Evolutionary conservation across 2,888 invertebrate genomes (phyloP), one percentile per base, ranked within the genome.

Genomic region (Macrosiphum euphorbiae): DNA sequence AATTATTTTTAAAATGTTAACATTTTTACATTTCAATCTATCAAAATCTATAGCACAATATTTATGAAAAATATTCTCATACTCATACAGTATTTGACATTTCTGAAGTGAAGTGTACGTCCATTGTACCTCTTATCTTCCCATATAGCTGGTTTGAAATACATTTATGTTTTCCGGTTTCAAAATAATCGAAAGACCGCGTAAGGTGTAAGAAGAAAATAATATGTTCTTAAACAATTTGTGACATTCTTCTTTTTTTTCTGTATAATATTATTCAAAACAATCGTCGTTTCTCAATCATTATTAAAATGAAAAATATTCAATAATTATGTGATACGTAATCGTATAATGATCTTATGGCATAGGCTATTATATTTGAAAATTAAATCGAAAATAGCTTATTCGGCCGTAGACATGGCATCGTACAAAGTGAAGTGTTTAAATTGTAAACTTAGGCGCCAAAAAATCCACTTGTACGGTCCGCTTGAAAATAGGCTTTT

Each of bases 391-490:
- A 55, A 91, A 91, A 84, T 35, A 26, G 85, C n/a, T 67, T 50
- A 67, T 78, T n/a, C 41, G 47, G 41, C 16, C 84, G 58, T 85
- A 55, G 85, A 58, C 85, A n/a, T 87, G 50, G 28, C 16, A 61
- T 26, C 5, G 20, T 61, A 92, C 13, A 28, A 35, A 13, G 52
- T n/a, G 86, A 50, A 44, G 92, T 87, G 44, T 67, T 92, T 88
- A 28, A 92, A 92, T 88, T 92, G 87, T 92, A 41, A 55, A 88
- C 84, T 55, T 89, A 13, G 92, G 92, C 92, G 92, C 92, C 92
- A 84, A 93, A 93, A 93, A 88, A 92, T 78, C 92, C 92, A 93
- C 89, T 93, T 47, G 92, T 93, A n/a, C 26, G 84, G 55, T 11
- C 13, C 55, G 89, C 84, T 89, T 93, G 44, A 58, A 67, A 93